Evolutionary conservation across 2,888 invertebrate species (phyloP).

Genomic region (Orchesella flavescens): DNA sequence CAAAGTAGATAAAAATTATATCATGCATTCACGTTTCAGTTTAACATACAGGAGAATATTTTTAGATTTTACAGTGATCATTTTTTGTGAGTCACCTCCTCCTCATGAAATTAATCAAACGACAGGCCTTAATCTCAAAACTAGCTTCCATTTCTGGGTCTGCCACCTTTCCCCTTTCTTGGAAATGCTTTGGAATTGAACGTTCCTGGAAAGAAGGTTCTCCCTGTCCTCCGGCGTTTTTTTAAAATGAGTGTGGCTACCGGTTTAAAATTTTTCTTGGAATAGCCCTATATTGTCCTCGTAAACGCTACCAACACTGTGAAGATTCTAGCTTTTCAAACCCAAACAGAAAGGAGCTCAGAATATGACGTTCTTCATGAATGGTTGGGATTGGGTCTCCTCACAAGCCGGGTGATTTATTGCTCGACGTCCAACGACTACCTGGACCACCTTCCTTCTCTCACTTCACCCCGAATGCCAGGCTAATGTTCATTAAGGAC

Average conservation of each 20-base stretch:
- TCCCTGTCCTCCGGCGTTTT: background rate
- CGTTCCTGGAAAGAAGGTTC: background rate
- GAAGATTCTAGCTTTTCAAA: background rate
- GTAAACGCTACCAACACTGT: background rate
- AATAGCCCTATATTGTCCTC: background rate
- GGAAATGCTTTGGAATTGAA: background rate
- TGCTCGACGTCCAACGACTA: conserved; percentile 79
- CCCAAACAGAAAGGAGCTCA: background rate
- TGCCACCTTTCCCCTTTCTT: background rate
- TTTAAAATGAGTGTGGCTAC: background rate
- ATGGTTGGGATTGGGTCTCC: conserved; percentile 10
- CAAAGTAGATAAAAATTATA: too few relatives aligned
- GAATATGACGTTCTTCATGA: background rate
- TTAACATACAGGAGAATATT: too few relatives aligned
- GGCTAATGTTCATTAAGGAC: conserved; percentile 45
- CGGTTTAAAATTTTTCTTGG: background rate
- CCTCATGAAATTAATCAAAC: background rate
- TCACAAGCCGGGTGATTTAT: background rate
- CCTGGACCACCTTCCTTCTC: conserved; percentile 51
- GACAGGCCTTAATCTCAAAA: background rate
- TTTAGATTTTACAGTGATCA: too few relatives aligned
- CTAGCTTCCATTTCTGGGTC: background rate
- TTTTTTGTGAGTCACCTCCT: too few relatives aligned
- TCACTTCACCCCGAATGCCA: conserved; percentile 43
- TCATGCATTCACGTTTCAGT: too few relatives aligned